phyloP scores from a whole-genome alignment of 1,140 invertebrate genomes.

The Cydia splendana region DNA sequence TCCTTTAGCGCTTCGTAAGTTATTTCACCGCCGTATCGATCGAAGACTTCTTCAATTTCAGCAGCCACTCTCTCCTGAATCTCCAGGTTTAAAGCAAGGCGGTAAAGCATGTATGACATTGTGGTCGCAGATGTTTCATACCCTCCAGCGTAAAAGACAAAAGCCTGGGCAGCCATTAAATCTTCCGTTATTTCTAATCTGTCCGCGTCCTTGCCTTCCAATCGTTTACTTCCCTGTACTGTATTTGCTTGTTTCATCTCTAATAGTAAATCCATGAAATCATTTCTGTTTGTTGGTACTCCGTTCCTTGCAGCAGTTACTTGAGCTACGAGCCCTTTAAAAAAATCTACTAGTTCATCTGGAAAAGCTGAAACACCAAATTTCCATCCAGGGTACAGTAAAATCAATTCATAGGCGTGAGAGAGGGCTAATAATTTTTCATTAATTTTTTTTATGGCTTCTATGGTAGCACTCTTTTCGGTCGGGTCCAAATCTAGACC shows the following conservation, averaged over 20 bases:
- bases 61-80: not conserved
- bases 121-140: slow-evolving; percentile 26
- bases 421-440: slow-evolving; percentile 37
- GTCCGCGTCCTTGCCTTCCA: slow-evolving; percentile 36
- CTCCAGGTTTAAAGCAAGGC: not conserved
- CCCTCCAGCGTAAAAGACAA: not conserved
- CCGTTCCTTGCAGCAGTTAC: slow-evolving; percentile 45
- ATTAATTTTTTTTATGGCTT: slow-evolving; percentile 44
- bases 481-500: slow-evolving; percentile 77
- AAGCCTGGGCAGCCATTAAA: slow-evolving; percentile 52
- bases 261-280: slow-evolving; percentile 55
- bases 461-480: slow-evolving; percentile 30
- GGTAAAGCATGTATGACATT: slow-evolving; percentile 26
- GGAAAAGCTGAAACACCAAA: slow-evolving; percentile 50
- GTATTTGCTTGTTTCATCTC: slow-evolving; percentile 58
- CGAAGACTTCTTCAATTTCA: not conserved
- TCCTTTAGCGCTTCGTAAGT: not conserved
- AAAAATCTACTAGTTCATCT: slow-evolving; percentile 41
- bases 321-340: slow-evolving; percentile 43
- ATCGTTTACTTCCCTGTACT: slow-evolving; percentile 30
- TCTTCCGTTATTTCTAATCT: slow-evolving; percentile 48
- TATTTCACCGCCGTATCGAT: not conserved
- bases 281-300: slow-evolving; percentile 41
- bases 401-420: slow-evolving; percentile 44
- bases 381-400: slow-evolving; percentile 50